Conservation (phyloP, 2,797 vertebrate genomes). For the Oreochromis mossambicus region DNA sequence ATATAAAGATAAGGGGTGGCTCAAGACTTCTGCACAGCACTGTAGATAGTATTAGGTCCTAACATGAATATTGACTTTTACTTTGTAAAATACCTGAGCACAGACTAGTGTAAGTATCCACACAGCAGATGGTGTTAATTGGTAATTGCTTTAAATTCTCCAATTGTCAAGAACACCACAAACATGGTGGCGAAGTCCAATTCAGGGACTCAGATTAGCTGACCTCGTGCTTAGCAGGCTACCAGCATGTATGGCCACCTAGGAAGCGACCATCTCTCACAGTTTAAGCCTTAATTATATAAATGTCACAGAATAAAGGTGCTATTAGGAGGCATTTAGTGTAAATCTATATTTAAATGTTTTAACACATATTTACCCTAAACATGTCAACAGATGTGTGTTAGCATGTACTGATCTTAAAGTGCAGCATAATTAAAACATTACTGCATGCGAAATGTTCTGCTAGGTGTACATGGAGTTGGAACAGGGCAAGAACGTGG, state of each 20-base stretch:
- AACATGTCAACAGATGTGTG: neutral
- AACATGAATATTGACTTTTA: neutral
- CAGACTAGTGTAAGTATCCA: neutral
- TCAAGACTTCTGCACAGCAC: neutral
- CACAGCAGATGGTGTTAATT: neutral
- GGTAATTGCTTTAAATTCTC: neutral
- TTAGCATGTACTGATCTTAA: neutral
- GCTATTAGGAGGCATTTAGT: neutral
- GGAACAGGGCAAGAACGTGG: constrained; percentile 96
- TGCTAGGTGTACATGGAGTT: constrained; percentile 95
- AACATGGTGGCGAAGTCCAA: neutral
- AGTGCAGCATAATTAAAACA: neutral
- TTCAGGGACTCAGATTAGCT: neutral
- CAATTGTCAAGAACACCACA: neutral
- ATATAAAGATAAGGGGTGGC: neutral
- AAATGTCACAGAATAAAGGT: neutral
- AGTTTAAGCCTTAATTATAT: neutral
- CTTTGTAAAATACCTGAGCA: fast-evolving
- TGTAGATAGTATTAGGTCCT: neutral
- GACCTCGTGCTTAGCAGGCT: neutral
- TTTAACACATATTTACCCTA: neutral
- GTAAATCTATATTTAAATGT: neutral
- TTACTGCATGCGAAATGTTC: neutral
- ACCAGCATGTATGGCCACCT: neutral
- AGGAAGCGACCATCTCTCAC: neutral